A percentile compares a stretch with the other conserved stretches of the same genome.
Conservation (phyloP, 2,888 invertebrate species). For the Polydrusus tereticollis region DNA sequence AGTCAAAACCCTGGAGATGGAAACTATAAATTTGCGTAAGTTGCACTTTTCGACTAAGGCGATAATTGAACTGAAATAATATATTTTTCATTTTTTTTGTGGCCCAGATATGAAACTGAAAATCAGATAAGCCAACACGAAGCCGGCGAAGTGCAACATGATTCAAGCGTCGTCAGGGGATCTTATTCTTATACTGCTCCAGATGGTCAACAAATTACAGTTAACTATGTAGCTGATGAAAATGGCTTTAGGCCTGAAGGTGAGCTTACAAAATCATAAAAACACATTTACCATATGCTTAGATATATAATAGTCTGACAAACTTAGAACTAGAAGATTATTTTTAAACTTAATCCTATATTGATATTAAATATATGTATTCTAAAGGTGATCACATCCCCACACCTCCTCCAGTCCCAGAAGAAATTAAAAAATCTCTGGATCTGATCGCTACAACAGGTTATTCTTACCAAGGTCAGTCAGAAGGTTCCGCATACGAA, state of each 20-base stretch:
- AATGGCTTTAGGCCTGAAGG: slow-evolving; percentile 64
- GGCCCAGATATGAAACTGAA: slow-evolving; percentile 75
- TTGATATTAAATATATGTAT: background rate
- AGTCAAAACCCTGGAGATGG: slow-evolving; percentile 73
- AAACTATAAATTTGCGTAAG: slow-evolving; percentile 72
- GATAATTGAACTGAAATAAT: no score
- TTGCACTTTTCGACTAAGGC: slow-evolving; percentile 50
- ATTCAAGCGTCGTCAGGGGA: slow-evolving; percentile 69
- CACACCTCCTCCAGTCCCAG: slow-evolving; percentile 49
- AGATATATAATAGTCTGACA: no score
- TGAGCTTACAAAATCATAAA: background rate
- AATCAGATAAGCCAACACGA: slow-evolving; percentile 58
- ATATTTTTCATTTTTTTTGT: background rate
- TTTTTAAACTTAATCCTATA: no score
- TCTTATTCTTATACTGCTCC: slow-evolving; percentile 68
- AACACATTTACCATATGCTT: no score
- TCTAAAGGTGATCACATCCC: slow-evolving; percentile 50
- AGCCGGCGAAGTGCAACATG: slow-evolving; percentile 79
- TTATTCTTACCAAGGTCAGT: background rate
- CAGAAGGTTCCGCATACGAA: slow-evolving; percentile 12
- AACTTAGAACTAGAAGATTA: no score
- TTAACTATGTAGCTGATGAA: slow-evolving; percentile 71
- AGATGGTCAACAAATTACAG: slow-evolving; percentile 67
- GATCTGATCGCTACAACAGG: slow-evolving; percentile 29
- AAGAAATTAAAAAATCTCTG: slow-evolving; percentile 45